Evolutionary conservation across 2,888 invertebrate species (phyloP), one percentile per base, ranked within the genome.

Genomic region (Pseudococcus longispinus): DNA sequence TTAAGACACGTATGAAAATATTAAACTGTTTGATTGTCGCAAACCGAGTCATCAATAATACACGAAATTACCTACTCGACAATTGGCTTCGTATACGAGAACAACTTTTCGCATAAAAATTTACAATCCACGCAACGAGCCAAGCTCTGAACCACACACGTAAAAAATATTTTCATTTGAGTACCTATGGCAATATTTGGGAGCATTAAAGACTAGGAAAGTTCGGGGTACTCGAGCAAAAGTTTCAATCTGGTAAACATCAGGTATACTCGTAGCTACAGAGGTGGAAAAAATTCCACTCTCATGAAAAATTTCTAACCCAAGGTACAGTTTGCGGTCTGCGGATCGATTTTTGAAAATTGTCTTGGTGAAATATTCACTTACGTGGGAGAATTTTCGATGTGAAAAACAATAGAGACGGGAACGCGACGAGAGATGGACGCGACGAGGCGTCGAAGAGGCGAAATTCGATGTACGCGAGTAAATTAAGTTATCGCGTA

Each of bases 401-500:
- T 46, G 44, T 13, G 44, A 51, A 51, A n/a, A n/a, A 46, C 13
- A 46, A 46, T 46, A 46, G 44, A 15, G 18, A 18, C 1, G 20
- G 20, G n/a, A n/a, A 55, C n/a, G 1, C 0, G 55, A 55, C 3
- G 23, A 8, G 44, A 15, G 18, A 18, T 15, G 20, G 20, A 55
- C n/a, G 1, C 0, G 55, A 55, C 3, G 23, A 8, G 20, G 20
- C 8, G 20, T 9, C 11, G 60, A 20, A 23, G 60, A 60, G 60
- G 23, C 23, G 60, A 23, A 60, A 20, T 23, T 60, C 60, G 6
- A 60, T 23, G 23, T 60, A 23, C 60, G 60, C 6, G 60, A 60
- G 70, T 70, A 70, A 70, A 70, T 70, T 70, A 70, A 70, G 70
- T 70, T 70, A 70, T 60, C 60, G 15, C 70, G 18, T 15, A 70